phyloP scores from a whole-genome alignment of 1,140 invertebrate genomes.

The Drosophila kikkawai region DNA sequence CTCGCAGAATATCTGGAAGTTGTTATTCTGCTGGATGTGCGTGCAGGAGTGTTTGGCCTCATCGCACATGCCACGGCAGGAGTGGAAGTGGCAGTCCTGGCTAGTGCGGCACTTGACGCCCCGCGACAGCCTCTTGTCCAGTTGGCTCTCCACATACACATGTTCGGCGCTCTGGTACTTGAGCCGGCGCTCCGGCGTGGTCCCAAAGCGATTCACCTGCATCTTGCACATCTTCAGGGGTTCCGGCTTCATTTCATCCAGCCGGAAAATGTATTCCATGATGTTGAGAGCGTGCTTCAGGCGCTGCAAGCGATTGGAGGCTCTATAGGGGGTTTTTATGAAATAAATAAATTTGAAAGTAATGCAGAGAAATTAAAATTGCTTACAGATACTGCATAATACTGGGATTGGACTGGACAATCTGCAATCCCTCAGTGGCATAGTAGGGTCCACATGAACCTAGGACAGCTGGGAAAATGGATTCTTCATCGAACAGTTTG shows the following conservation, averaged over 20 bases:
- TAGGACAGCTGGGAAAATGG: constrained; percentile 72
- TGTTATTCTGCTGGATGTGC: constrained; percentile 78
- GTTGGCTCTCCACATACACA: constrained; percentile 71
- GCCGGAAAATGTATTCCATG: constrained; percentile 75
- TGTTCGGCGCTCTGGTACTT: constrained; percentile 81
- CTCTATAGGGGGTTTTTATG: constrained; percentile 15
- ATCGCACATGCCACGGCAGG: constrained; percentile 74
- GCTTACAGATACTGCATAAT: constrained; percentile 78
- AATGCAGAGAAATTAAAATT: accelerated
- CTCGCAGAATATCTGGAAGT: constrained; percentile 79
- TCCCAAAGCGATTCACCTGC: constrained; percentile 74
- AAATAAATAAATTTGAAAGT: background rate
- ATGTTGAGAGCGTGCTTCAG: constrained; percentile 76
- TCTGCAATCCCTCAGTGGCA: constrained; percentile 72
- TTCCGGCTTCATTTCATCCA: constrained; percentile 82
- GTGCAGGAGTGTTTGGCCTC: constrained; percentile 53
- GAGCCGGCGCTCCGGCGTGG: constrained; percentile 64
- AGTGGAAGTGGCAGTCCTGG: constrained; percentile 71
- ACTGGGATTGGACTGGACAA: constrained; percentile 68
- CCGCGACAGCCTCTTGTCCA: constrained; percentile 71
- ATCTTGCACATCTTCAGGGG: constrained; percentile 82
- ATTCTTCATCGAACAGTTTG: constrained; percentile 81
- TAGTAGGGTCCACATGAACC: constrained; percentile 80
- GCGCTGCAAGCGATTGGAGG: constrained; percentile 73
- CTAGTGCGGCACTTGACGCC: constrained; percentile 61